phyloP scores from a whole-genome alignment of 2,888 invertebrate genomes.

The Amiota communis region DNA sequence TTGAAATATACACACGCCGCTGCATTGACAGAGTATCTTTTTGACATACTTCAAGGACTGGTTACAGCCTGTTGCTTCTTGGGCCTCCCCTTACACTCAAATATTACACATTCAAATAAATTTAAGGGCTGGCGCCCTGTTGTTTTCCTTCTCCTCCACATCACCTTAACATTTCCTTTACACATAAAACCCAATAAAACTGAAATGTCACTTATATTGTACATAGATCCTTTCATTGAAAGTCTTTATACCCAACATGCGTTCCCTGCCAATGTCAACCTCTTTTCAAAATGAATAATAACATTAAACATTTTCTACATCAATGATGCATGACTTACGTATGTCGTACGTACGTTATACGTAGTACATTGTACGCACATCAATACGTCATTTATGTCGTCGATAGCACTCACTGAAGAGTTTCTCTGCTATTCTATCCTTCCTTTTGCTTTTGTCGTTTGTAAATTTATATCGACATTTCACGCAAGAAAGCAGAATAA shows the following conservation, averaged over 20 bases:
- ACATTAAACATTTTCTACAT: constrained; percentile 64
- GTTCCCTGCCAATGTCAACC: neutral
- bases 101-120: too few species aligned
- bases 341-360: too few species aligned
- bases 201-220: constrained; percentile 51
- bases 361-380: constrained; percentile 43
- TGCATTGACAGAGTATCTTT: too few species aligned
- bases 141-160: too few species aligned
- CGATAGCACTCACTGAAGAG: neutral
- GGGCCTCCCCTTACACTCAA: too few species aligned
- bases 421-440: neutral
- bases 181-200: constrained; percentile 61
- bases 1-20: too few species aligned
- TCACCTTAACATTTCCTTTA: neutral
- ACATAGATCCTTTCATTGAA: neutral
- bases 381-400: constrained; percentile 56
- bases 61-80: too few species aligned
- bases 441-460: neutral
- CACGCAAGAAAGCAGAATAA: constrained; percentile 6
- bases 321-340: constrained; percentile 59
- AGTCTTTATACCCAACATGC: neutral
- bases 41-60: too few species aligned
- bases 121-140: too few species aligned
- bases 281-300: constrained; percentile 50
- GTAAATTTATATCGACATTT: constrained; percentile 26